Evolutionary conservation across 2,888 invertebrate species (phyloP).

Genomic region (Heteropelma amictum): DNA sequence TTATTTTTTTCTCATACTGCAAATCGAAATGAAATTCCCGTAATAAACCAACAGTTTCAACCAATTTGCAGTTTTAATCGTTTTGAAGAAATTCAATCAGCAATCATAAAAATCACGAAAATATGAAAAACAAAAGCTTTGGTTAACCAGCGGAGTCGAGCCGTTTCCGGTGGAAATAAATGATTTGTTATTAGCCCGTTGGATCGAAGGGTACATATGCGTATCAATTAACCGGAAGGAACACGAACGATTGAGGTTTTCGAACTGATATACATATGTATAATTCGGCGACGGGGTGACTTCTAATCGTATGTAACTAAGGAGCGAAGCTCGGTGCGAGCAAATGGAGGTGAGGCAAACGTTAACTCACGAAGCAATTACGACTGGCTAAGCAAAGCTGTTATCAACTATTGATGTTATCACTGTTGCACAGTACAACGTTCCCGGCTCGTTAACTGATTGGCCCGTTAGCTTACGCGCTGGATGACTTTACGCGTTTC

Average conservation of each 20-base stretch:
- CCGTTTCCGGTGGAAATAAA: too few relatives aligned
- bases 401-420: constrained; percentile 44
- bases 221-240: background rate
- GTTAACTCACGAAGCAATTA: constrained; percentile 38
- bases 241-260: background rate
- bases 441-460: constrained; percentile 51
- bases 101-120: too few relatives aligned
- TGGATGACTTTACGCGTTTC: constrained; percentile 38
- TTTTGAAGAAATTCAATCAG: too few relatives aligned
- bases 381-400: constrained; percentile 48
- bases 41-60: too few relatives aligned
- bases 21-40: too few relatives aligned
- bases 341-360: background rate
- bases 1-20: too few relatives aligned
- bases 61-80: too few relatives aligned
- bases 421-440: constrained; percentile 13
- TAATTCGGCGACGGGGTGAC: background rate
- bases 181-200: too few relatives aligned
- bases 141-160: too few relatives aligned
- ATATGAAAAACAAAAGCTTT: too few relatives aligned
- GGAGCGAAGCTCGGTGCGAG: background rate
- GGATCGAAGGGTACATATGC: background rate
- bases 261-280: constrained; percentile 3
- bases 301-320: background rate
- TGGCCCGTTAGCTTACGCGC: constrained; percentile 41